These are phyloP conservation scores for Cremastinae sp. DNA, from an alignment of 2,888 invertebrate genomes.

Conservation along the genomic window DNA sequence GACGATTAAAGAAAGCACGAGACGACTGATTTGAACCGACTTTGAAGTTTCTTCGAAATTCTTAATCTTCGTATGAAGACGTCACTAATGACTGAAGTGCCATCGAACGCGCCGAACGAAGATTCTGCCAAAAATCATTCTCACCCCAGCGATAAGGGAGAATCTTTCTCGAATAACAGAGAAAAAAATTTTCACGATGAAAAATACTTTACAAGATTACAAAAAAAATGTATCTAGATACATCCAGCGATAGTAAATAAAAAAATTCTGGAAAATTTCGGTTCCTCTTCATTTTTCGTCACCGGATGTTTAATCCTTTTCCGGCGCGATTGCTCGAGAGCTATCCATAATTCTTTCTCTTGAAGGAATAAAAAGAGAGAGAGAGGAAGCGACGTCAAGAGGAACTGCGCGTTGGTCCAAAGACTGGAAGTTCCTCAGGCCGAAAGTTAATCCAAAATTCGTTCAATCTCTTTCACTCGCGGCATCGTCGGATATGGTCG, in stretches of 20 bases:
- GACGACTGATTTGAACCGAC: conserved; percentile 67
- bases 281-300: conserved; percentile 3
- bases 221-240: too few relatives aligned
- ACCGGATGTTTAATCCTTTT: conserved; percentile 62
- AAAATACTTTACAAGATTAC: not conserved
- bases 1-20: conserved; percentile 66
- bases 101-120: not conserved
- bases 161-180: not conserved
- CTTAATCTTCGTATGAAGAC: conserved; percentile 26
- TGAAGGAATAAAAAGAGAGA: conserved; percentile 4
- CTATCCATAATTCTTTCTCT: not conserved
- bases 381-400: not conserved
- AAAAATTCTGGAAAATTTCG: too few relatives aligned
- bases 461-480: conserved; percentile 6
- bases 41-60: conserved; percentile 63
- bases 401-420: too few relatives aligned
- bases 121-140: conserved; percentile 57
- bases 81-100: conserved; percentile 6
- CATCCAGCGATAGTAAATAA: too few relatives aligned
- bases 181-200: not conserved
- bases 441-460: conserved; percentile 11
- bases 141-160: conserved; percentile 28
- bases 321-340: conserved; percentile 41
- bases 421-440: too few relatives aligned
- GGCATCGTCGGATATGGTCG: not conserved